Base-by-base conservation (phyloP, 2,888 invertebrate species). In the Nemurella pictetii region DNA sequence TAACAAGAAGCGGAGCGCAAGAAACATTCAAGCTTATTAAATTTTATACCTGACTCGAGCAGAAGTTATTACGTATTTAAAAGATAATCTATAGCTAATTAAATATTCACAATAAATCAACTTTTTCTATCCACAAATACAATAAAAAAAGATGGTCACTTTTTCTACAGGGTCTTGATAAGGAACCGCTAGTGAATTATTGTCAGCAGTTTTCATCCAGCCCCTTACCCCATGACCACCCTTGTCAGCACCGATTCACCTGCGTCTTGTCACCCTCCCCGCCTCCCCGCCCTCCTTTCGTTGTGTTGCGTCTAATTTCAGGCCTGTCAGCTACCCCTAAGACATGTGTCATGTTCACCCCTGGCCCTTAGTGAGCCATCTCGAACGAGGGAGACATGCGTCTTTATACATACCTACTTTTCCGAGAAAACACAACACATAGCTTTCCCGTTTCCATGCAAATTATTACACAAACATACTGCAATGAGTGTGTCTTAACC, bases 181-280 rank as follows among this genome's bases (percentile, higher is more conserved):
- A 55, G 55, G 55, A 55, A 35, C 20, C 1, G 78, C 28, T 78
- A 78, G 78, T 78, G n/a, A 78, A 78, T 78, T 78, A 29, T 78
- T 78, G 30, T 55, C 55, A 78, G 78, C 28, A 78, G 78, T 78
- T 78, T 78, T 75, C 78, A 30, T 26, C 75, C 2, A 75, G 75
- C 75, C 75, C 75, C 75, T 75, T 75, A 75, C n/a, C 75, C 28
- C 75, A 5, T 75, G 28, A n/a, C 75, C n/a, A 75, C 28, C 75
- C 75, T 75, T 75, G 75, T 75, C 75, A 26, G 75, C 26, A 2
- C 3, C 26, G 75, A 28, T 78, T 29, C 78, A 78, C 78, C 78
- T 78, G 78, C 78, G 9, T n/a, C n/a, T 78, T 78, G 29, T 27
- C 78, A 78, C 78, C 78, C 78, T 29, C 30, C 27, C 9, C n/a